A percentile compares a stretch with the other conserved stretches of the same genome.
Conservation (phyloP, 2,888 invertebrate species). For the Nectonema munidae region DNA sequence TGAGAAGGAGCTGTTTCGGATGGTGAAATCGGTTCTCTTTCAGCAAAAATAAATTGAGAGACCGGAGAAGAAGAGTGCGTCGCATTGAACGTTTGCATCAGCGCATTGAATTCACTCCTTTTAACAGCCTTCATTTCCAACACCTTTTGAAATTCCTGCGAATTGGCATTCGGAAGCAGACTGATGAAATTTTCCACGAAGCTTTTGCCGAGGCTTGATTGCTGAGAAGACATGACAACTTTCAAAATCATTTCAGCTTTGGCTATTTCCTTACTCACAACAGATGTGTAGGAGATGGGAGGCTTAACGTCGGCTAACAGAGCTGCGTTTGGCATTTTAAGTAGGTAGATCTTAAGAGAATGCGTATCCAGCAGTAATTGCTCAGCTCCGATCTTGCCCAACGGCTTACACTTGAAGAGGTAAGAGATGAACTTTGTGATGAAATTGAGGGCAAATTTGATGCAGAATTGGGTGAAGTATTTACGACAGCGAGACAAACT, state of each 20-base stretch:
- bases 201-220: conserved; percentile 33
- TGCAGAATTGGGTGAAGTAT: conserved; percentile 87
- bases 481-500: conserved; percentile 60
- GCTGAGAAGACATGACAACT: conserved; percentile 60
- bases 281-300: conserved; percentile 29
- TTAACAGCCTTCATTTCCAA: conserved; percentile 12
- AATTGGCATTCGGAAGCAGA: conserved; percentile 52
- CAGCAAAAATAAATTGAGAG: too few relatives aligned
- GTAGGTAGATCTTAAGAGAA: conserved; percentile 37
- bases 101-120: too few relatives aligned
- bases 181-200: conserved; percentile 60
- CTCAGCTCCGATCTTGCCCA: conserved; percentile 55
- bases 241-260: conserved; percentile 96
- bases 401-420: conserved; percentile 34
- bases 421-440: conserved; percentile 66
- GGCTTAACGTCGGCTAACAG: conserved; percentile 28
- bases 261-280: conserved; percentile 58
- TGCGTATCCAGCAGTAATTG: conserved; percentile 41
- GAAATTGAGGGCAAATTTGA: conserved; percentile 62
- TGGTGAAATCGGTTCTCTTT: too few relatives aligned
- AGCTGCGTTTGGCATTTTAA: conserved; percentile 70
- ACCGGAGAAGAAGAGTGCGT: too few relatives aligned
- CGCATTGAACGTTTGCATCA: too few relatives aligned
- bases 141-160: conserved; percentile 63
- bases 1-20: too few relatives aligned